These are phyloP conservation scores for Seladonia tumulorum DNA, from an alignment of 2,888 invertebrate genomes.

Conservation along the genomic window DNA sequence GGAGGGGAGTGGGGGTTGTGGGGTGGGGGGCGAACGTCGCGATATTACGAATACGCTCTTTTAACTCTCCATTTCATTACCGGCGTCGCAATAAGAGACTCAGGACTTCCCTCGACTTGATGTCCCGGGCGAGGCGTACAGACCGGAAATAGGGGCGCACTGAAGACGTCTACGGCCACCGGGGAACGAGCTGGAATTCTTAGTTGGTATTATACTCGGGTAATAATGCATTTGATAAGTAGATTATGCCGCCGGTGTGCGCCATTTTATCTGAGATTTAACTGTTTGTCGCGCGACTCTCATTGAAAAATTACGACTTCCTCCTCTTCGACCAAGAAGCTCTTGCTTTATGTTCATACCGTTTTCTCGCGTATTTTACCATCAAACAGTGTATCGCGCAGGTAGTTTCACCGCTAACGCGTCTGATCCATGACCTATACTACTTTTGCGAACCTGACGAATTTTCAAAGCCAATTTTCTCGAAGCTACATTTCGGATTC, in stretches of 20 bases:
- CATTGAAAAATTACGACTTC: not conserved
- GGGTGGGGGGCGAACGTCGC: not conserved
- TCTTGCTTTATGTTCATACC: not conserved
- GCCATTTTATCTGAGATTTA: not conserved
- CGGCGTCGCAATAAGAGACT: slow-evolving; percentile 43
- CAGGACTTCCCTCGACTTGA: not conserved
- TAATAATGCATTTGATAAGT: not conserved
- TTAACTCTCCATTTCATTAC: slow-evolving; percentile 50
- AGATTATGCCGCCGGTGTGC: not conserved
- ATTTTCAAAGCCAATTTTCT: no score
- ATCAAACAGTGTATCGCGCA: no score
- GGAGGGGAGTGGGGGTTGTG: no score
- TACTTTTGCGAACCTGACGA: no score
- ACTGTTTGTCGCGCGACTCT: not conserved
- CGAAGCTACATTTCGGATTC: no score
- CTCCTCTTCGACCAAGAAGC: not conserved
- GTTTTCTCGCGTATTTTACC: not conserved
- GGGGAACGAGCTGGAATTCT: not conserved
- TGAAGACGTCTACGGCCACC: slow-evolving; percentile 14
- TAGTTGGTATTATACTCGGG: not conserved
- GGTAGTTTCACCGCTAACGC: no score
- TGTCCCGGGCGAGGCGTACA: slow-evolving; percentile 9
- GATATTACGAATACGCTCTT: slow-evolving; percentile 48
- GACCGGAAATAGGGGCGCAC: slow-evolving; percentile 25
- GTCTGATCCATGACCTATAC: no score